Conservation (phyloP, 2,888 invertebrate genomes). For the Noctuana brunneofusca region DNA sequence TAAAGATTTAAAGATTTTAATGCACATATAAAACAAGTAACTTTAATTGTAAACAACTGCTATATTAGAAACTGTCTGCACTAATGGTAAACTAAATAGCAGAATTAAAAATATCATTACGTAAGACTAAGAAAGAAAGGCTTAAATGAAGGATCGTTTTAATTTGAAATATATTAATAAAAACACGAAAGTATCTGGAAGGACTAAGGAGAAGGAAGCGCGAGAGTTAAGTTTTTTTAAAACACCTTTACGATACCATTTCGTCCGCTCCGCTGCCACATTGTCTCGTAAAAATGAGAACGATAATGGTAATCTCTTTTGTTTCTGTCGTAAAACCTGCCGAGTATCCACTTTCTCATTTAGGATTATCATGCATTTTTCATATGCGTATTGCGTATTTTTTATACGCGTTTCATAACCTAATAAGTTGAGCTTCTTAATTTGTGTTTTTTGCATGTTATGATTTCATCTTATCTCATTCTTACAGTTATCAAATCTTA, state of each 20-base stretch:
- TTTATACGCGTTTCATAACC: neutral
- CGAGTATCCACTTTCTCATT: conserved; percentile 5
- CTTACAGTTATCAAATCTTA: too few relatives aligned
- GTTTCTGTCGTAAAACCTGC: conserved; percentile 27
- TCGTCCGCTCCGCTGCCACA: conserved; percentile 15
- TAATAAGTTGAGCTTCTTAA: neutral
- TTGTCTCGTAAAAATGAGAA: conserved; percentile 26
- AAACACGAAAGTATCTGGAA: neutral
- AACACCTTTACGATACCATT: conserved; percentile 27
- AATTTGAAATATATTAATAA: too few relatives aligned
- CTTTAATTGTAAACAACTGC: too few relatives aligned
- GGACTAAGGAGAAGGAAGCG: neutral
- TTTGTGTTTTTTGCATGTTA: neutral
- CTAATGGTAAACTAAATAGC: too few relatives aligned
- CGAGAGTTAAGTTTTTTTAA: conserved; percentile 20
- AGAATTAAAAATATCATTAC: too few relatives aligned
- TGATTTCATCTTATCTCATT: too few relatives aligned
- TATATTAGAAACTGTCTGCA: too few relatives aligned
- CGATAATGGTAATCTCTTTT: conserved; percentile 29
- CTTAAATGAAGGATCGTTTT: too few relatives aligned
- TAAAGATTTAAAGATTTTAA: too few relatives aligned
- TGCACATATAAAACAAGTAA: too few relatives aligned
- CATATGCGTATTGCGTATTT: neutral
- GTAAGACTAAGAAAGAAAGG: too few relatives aligned
- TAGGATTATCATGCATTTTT: conserved; percentile 4